Conservation (phyloP, 2,113 vertebrate species). For the Neofelis nebulosa region DNA sequence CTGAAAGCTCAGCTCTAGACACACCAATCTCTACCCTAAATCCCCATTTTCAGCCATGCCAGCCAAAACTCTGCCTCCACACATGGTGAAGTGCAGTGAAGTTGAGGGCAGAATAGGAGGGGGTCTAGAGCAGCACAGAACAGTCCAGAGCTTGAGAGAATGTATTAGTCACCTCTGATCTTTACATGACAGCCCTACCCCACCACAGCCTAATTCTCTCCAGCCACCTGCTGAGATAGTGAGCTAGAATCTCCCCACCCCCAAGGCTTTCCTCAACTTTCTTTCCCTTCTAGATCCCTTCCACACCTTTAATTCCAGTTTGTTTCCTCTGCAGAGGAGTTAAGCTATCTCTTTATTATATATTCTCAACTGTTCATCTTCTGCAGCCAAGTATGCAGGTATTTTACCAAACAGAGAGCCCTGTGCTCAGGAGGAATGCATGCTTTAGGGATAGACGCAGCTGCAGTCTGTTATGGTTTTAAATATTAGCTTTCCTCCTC, state of each 20-base stretch:
- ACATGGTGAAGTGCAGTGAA: background rate
- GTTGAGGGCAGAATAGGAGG: background rate
- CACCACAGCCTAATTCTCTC: background rate
- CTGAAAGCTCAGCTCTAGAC: background rate
- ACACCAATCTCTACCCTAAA: accelerated
- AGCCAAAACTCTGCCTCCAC: background rate
- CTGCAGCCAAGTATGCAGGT: conserved; percentile 19
- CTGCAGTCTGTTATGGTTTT: conserved; percentile 39
- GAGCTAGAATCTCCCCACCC: background rate
- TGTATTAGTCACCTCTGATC: background rate
- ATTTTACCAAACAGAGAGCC: conserved; percentile 56
- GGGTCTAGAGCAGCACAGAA: background rate
- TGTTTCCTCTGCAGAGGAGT: background rate
- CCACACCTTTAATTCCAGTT: background rate
- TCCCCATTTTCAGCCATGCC: background rate
- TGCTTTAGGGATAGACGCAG: conserved; percentile 25
- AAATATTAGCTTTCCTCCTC: conserved; percentile 8
- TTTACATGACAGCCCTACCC: background rate
- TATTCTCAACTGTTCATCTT: conserved; percentile 20
- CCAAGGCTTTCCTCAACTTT: background rate
- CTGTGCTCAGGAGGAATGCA: conserved; percentile 38
- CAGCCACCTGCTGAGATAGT: background rate
- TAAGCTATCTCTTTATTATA: conserved; percentile 34
- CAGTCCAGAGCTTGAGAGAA: background rate
- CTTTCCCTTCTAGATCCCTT: background rate